Base-by-base conservation (phyloP, 2,888 invertebrate genomes). In the Rotaria sp. region DNA sequence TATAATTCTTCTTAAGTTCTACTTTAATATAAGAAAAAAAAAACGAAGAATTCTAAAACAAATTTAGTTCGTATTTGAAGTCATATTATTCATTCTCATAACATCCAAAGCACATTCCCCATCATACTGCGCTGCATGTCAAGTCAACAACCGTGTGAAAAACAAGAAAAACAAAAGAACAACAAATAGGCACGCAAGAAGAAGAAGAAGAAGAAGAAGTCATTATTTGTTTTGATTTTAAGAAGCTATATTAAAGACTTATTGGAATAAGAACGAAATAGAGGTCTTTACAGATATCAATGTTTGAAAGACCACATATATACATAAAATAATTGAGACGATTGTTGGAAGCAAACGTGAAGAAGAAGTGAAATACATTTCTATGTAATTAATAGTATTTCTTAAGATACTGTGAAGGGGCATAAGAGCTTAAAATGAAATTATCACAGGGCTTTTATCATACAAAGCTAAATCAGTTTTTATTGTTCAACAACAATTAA, bases 401-500 rank as follows among this genome's bases (percentile, higher is more conserved):
- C 30, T 5, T 18, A 30, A 35, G 35, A 18, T 67, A 21, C 2
- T 35, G 21, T 67, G 35, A 35, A 67, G 67, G 35, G 35, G 21
- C 5, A 67, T 30, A 21, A 21, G 35, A 35, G 35, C 35, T 67
- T 35, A 2, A 35, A 38, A 67, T 15, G 35, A 67, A 35, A 67
- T 67, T 2, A 67, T 67, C 67, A 67, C 67, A 67, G 67, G 67
- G 67, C 1, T 67, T 15, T 38, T 35, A 67, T 67, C 67, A 21
- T 35, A 67, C 10, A 35, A 30, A 30, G 38, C 18, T 3, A 67
- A 38, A 67, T 38, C 18, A 67, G 35, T 67, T 18, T 38, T 80
- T 80, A 80, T 45, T 80, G 80, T 80, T 80, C 80, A 41, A 80
- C 80, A 21, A 80, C 45, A 45, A 80, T 35, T n/a, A 80, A n/a